phyloP scores from a whole-genome alignment of 1,140 invertebrate species.

The Zaprionus inermis region DNA sequence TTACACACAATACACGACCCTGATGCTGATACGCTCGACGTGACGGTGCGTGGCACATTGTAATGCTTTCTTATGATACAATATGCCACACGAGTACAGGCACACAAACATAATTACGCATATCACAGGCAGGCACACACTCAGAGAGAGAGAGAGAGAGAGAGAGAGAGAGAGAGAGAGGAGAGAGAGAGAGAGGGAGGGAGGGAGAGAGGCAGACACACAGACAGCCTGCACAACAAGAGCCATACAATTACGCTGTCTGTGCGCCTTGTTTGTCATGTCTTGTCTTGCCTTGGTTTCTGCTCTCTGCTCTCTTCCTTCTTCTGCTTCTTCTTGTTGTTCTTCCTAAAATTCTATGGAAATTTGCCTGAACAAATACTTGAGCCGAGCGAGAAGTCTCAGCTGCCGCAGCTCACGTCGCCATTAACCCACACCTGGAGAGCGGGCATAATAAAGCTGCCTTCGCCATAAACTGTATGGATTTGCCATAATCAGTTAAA shows the following conservation, averaged over 20 bases:
- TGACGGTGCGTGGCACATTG: slow-evolving; percentile 55
- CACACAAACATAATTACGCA: slow-evolving; percentile 41
- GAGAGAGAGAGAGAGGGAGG: too few relatives aligned
- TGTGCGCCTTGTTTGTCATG: slow-evolving; percentile 47
- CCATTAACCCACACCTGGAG: not conserved
- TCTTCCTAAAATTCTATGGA: slow-evolving; percentile 54
- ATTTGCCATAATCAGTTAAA: not conserved
- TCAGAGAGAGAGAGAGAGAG: not conserved
- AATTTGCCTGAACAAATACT: slow-evolving; percentile 59
- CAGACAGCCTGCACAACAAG: slow-evolving; percentile 30
- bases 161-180: too few relatives aligned
- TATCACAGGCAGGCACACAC: slow-evolving; percentile 47
- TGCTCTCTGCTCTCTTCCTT: not conserved
- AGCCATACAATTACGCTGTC: slow-evolving; percentile 64
- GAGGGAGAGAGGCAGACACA: not conserved
- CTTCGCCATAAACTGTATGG: not conserved
- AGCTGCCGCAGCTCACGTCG: not conserved
- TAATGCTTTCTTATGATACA: slow-evolving; percentile 37
- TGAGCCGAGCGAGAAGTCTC: slow-evolving; percentile 17
- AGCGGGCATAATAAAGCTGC: not conserved
- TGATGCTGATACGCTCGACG: slow-evolving; percentile 69
- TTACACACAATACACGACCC: slow-evolving; percentile 40
- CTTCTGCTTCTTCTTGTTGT: slow-evolving; percentile 3
- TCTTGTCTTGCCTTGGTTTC: slow-evolving; percentile 29
- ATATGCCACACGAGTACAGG: slow-evolving; percentile 22